Conservation (phyloP, 2,113 vertebrate genomes). For the Sus scrofa region DNA sequence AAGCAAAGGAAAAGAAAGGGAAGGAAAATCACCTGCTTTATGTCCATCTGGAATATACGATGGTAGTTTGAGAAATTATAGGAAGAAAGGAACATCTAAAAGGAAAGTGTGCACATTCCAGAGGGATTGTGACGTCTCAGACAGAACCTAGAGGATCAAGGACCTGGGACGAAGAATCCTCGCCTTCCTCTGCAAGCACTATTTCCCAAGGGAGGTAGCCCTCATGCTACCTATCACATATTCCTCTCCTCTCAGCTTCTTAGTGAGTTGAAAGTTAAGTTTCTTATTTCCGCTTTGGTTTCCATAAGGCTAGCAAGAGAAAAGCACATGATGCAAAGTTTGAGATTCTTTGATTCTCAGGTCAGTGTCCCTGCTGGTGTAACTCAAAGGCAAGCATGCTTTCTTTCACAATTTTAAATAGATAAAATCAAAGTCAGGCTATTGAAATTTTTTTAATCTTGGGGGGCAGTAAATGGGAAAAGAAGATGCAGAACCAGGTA, state of each 20-base stretch:
- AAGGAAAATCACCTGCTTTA: not conserved
- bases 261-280: not conserved
- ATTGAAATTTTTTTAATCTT: not conserved
- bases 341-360: not conserved
- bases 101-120: not conserved
- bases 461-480: not conserved
- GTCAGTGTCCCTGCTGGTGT: not conserved
- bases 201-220: not conserved
- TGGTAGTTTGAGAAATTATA: not conserved
- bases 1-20: not conserved
- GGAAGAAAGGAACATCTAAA: not conserved
- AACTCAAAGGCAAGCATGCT: not conserved
- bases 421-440: not conserved
- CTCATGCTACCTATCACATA: not conserved
- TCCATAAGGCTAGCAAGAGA: not conserved
- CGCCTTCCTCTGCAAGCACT: not conserved
- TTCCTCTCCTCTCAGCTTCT: not conserved
- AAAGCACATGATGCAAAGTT: not conserved
- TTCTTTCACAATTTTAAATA: conserved; percentile 29
- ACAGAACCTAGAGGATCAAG: not conserved
- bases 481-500: not conserved
- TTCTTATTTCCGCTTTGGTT: conserved; percentile 31
- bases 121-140: not conserved
- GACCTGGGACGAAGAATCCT: not conserved
- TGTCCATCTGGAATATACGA: not conserved